These are phyloP conservation scores for Athetis lepigone DNA, from an alignment of 2,888 invertebrate species.

Conservation along the genomic window DNA sequence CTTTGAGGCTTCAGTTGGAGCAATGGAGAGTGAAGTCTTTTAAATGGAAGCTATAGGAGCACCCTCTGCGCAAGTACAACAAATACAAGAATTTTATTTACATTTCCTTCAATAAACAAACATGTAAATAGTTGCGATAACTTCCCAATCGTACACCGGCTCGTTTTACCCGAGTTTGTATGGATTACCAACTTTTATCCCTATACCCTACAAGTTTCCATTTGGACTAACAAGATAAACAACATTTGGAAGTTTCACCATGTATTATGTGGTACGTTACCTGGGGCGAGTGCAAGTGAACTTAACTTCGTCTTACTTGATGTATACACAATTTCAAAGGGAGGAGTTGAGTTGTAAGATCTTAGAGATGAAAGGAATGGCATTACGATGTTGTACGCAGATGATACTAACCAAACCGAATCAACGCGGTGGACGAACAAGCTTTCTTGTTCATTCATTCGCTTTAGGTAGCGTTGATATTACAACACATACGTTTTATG, in stretches of 20 bases:
- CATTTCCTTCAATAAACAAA: constrained; percentile 25
- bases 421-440: neutral
- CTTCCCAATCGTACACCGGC: constrained; percentile 21
- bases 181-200: constrained; percentile 48
- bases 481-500: too few relatives aligned
- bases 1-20: constrained; percentile 50
- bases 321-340: constrained; percentile 8
- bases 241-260: constrained; percentile 42
- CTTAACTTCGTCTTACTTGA: constrained; percentile 16
- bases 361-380: neutral
- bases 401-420: constrained; percentile 3
- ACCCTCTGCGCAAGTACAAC: neutral
- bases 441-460: neutral
- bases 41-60: neutral
- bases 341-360: constrained; percentile 1
- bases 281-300: constrained; percentile 32
- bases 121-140: constrained; percentile 49
- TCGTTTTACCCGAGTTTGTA: constrained; percentile 23
- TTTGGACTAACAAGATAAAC: constrained; percentile 51
- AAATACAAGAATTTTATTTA: constrained; percentile 18
- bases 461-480: too few relatives aligned
- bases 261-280: constrained; percentile 43
- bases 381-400: neutral
- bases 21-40: constrained; percentile 11
- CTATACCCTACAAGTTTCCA: constrained; percentile 42